Conservation (phyloP, 2,888 invertebrate species). For the Synergus japonicus region DNA sequence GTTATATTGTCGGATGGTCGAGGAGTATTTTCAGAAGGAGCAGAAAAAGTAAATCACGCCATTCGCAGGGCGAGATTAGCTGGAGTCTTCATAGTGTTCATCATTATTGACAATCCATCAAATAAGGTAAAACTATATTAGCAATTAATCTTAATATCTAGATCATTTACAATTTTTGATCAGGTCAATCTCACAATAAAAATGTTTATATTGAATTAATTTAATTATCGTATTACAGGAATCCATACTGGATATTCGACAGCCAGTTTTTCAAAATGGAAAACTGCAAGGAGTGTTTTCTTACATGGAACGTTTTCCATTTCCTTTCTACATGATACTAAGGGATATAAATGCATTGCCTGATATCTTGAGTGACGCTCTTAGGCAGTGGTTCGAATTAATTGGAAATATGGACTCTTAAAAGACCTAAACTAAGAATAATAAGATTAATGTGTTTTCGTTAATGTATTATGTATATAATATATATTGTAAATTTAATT, state of each 20-base stretch:
- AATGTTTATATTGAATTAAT: background rate
- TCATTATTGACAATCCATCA: slow-evolving; percentile 95
- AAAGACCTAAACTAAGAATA: background rate
- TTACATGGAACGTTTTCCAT: slow-evolving; percentile 97
- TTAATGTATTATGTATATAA: background rate
- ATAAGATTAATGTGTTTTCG: background rate
- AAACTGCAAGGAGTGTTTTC: slow-evolving; percentile 83
- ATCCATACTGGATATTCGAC: slow-evolving; percentile 93
- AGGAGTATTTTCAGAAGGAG: slow-evolving; percentile 93
- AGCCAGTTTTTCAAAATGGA: slow-evolving; percentile 84
- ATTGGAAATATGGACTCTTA: slow-evolving; percentile 82
- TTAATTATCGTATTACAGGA: slow-evolving; percentile 80
- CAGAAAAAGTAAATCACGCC: slow-evolving; percentile 86
- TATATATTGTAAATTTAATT: background rate
- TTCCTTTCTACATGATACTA: slow-evolving; percentile 97
- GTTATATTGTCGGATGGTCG: slow-evolving; percentile 97
- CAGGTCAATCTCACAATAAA: background rate
- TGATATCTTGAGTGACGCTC: slow-evolving; percentile 93
- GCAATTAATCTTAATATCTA: background rate
- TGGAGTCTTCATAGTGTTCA: slow-evolving; percentile 95
- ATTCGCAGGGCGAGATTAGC: slow-evolving; percentile 89
- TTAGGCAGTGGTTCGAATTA: slow-evolving; percentile 99
- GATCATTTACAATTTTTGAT: background rate
- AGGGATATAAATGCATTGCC: slow-evolving; percentile 93
- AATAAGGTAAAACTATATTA: slow-evolving; percentile 83